phyloP scores from a whole-genome alignment of 2,888 invertebrate genomes.

The Sarcophaga carnaria region DNA sequence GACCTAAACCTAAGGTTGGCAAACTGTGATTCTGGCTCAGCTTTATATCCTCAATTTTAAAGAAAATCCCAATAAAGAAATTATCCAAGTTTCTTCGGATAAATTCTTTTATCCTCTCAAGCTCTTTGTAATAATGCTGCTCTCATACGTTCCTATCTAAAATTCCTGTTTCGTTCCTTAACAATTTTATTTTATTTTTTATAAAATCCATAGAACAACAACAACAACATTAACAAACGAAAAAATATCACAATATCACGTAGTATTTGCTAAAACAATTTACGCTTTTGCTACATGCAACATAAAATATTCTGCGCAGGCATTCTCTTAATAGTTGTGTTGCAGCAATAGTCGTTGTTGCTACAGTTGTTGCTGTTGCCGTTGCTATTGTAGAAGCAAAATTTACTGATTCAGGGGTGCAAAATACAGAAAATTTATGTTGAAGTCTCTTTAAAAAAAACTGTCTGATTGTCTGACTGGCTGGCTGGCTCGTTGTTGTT shows the following conservation, averaged over 20 bases:
- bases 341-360: not conserved
- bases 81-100: no score
- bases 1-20: no score
- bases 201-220: no score
- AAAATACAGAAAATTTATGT: not conserved
- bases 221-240: no score
- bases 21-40: no score
- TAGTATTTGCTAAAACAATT: slow-evolving; percentile 69
- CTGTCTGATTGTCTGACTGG: not conserved
- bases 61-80: no score
- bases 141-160: no score
- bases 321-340: not conserved
- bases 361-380: not conserved
- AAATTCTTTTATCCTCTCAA: no score
- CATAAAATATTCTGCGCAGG: slow-evolving; percentile 44
- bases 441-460: not conserved
- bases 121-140: no score
- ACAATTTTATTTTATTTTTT: no score
- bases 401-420: not conserved
- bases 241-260: slow-evolving; percentile 55
- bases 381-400: not conserved
- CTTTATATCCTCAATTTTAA: no score
- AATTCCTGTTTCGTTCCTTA: no score
- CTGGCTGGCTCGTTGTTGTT: not conserved
- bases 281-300: slow-evolving; percentile 62